phyloP scores from a whole-genome alignment of 2,113 vertebrate species.

The Eublepharis macularius region DNA sequence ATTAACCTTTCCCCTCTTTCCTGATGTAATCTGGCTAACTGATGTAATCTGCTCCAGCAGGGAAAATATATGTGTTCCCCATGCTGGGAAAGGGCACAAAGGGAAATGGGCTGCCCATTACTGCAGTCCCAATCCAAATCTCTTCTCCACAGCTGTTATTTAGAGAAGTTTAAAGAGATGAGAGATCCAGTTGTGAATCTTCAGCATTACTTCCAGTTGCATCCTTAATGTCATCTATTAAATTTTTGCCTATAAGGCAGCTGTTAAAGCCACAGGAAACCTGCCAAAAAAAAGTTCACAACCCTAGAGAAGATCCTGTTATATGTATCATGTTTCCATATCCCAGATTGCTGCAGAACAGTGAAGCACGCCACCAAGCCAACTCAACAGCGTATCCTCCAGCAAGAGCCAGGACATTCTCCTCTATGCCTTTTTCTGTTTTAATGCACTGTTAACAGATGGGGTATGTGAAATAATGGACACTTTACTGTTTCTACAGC shows the following conservation, averaged over 20 bases:
- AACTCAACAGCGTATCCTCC: neutral
- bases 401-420: neutral
- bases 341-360: neutral
- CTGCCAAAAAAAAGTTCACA: neutral
- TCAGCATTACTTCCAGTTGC: too few relatives aligned
- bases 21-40: too few relatives aligned
- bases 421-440: neutral
- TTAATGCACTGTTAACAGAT: slow-evolving; percentile 25
- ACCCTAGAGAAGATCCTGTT: neutral
- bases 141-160: too few relatives aligned
- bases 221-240: neutral
- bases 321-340: neutral
- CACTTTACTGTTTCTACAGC: neutral
- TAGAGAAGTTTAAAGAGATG: too few relatives aligned
- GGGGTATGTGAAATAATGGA: neutral
- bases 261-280: neutral
- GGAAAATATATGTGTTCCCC: too few relatives aligned
- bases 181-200: too few relatives aligned
- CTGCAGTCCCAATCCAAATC: too few relatives aligned
- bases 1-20: too few relatives aligned
- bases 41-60: too few relatives aligned
- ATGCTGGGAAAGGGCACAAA: too few relatives aligned
- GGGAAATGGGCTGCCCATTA: too few relatives aligned
- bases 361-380: neutral
- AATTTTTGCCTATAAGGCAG: neutral